These are phyloP conservation scores for Lerista edwardsae DNA, from an alignment of 2,797 vertebrate species.

Conservation along the genomic window DNA sequence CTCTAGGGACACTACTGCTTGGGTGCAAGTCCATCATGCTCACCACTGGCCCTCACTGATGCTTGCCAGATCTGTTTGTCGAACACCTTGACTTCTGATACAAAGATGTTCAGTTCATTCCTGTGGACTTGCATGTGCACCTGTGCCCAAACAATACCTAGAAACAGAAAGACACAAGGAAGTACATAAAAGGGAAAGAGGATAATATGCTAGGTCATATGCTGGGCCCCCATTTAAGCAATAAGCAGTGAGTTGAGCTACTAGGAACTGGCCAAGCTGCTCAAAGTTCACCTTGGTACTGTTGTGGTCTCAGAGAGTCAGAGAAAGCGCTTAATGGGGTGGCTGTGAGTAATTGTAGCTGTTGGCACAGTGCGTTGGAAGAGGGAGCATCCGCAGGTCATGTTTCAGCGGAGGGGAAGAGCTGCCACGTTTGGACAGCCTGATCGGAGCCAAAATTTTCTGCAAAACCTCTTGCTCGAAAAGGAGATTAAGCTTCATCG, in stretches of 20 bases:
- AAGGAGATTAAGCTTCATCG: neutral
- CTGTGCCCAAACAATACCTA: neutral
- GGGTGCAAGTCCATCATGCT: neutral
- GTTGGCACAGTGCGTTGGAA: neutral
- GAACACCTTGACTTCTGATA: neutral
- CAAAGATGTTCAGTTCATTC: neutral
- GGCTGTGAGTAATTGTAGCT: neutral
- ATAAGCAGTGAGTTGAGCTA: neutral
- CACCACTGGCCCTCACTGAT: neutral
- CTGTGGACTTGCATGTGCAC: neutral
- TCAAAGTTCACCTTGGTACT: neutral
- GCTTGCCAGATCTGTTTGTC: neutral
- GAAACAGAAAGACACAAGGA: neutral
- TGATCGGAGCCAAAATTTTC: neutral
- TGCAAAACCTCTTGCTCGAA: constrained; percentile 1
- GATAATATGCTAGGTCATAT: neutral
- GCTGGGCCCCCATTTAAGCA: neutral
- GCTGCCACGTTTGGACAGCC: neutral
- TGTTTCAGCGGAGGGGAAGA: neutral
- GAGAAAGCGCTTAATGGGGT: neutral
- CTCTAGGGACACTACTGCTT: no score
- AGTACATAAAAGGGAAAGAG: neutral
- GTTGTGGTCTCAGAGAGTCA: neutral
- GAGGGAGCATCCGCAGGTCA: neutral
- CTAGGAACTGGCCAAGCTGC: neutral